phyloP scores from a whole-genome alignment of 2,113 vertebrate genomes.

The Todiramphus chloris region DNA sequence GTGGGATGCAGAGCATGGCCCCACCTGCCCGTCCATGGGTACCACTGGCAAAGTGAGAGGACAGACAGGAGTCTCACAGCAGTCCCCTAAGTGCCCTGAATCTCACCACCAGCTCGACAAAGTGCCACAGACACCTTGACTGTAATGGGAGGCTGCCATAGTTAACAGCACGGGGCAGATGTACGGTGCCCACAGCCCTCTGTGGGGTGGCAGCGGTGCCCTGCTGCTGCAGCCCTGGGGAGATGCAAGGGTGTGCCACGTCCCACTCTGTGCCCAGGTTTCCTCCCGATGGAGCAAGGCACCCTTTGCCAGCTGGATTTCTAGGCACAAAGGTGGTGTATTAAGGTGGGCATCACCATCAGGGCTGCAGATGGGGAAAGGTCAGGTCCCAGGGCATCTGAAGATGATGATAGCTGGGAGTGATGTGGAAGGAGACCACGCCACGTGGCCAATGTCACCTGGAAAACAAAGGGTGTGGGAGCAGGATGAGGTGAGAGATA shows the following conservation, averaged over 20 bases:
- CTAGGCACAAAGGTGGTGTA: rapidly evolving
- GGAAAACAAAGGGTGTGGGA: not conserved
- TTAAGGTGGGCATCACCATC: not conserved
- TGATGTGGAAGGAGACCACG: not conserved
- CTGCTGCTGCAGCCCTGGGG: not conserved
- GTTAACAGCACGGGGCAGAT: rapidly evolving
- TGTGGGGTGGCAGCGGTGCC: not conserved
- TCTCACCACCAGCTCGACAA: not conserved
- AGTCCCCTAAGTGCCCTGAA: not conserved
- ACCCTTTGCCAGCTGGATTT: not conserved
- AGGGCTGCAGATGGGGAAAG: not conserved
- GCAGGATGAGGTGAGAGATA: not conserved
- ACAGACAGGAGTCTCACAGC: not conserved
- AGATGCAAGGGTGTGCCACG: not conserved
- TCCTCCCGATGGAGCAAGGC: not conserved
- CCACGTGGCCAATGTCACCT: rapidly evolving
- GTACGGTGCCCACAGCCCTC: not conserved
- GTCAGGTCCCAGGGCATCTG: rapidly evolving
- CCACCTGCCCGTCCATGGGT: not conserved
- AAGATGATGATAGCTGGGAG: not conserved
- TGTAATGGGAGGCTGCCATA: rapidly evolving
- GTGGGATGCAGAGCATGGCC: not conserved
- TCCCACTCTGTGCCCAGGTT: rapidly evolving
- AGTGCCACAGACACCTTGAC: not conserved
- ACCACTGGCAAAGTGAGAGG: not conserved